Conservation (phyloP, 2,113 vertebrate species). For the Myotis yumanensis region DNA sequence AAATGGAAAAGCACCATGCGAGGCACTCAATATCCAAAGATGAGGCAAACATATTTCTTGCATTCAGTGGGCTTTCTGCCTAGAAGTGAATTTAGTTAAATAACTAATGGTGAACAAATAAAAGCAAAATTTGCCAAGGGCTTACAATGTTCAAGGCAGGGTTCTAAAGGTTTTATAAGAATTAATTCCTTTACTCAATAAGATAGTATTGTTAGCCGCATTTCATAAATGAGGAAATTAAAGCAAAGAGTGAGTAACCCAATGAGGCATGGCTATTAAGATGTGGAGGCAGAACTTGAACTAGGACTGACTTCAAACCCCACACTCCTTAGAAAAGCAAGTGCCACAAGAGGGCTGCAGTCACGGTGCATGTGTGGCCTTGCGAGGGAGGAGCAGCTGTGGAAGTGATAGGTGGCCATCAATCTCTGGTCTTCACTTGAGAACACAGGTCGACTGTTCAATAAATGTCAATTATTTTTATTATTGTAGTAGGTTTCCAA, state of each 20-base stretch:
- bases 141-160: not conserved
- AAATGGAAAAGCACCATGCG: not conserved
- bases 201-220: not conserved
- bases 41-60: not conserved
- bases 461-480: constrained; percentile 41
- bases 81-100: not conserved
- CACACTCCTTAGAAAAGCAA: not conserved
- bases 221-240: not conserved
- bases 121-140: not conserved
- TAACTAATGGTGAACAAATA: not conserved
- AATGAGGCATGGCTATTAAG: not conserved
- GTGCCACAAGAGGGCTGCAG: not conserved
- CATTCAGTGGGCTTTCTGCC: not conserved
- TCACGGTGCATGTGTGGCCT: fast-evolving
- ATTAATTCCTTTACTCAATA: not conserved
- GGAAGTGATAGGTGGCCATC: not conserved
- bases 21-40: not conserved
- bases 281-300: not conserved
- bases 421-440: not conserved
- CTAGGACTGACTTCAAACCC: not conserved
- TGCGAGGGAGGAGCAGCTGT: not conserved
- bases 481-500: constrained; percentile 40
- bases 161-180: not conserved
- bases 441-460: not conserved
- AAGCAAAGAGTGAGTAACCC: not conserved